A percentile compares a stretch with the other conserved stretches of the same genome.
These are phyloP conservation scores for Nyctibius bracteatus DNA, from an alignment of 2,113 vertebrate genomes.

Conservation along the genomic window DNA sequence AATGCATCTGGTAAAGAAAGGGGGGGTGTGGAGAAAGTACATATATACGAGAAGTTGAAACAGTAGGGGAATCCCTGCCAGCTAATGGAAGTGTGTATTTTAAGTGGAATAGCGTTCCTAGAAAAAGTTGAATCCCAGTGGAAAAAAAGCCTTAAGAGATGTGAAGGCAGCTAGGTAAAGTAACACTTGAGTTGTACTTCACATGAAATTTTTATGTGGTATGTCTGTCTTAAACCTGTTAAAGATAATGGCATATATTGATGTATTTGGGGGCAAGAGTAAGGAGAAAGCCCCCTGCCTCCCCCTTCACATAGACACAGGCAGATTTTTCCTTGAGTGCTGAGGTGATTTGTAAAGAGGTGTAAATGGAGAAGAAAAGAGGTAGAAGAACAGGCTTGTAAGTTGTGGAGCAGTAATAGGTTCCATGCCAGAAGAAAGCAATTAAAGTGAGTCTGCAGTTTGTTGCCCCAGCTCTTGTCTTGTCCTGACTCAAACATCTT, in stretches of 20 bases:
- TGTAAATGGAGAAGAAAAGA: not conserved
- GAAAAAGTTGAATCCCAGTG: slow-evolving; percentile 56
- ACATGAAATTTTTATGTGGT: slow-evolving; percentile 71
- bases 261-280: not conserved
- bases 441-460: not conserved
- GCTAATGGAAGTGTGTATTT: slow-evolving; percentile 67
- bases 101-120: slow-evolving; percentile 47
- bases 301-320: not conserved
- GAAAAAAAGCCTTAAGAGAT: slow-evolving; percentile 64
- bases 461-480: not conserved
- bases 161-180: slow-evolving; percentile 56
- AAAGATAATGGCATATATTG: slow-evolving; percentile 31
- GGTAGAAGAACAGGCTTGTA: not conserved
- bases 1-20: not conserved
- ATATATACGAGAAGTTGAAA: not conserved
- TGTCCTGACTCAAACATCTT: not conserved
- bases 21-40: not conserved
- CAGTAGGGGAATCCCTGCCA: not conserved
- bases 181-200: slow-evolving; percentile 59
- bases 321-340: not conserved
- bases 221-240: slow-evolving; percentile 52
- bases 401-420: not conserved
- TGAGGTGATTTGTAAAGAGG: not conserved
- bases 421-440: not conserved
- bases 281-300: not conserved